Evolutionary conservation across 92 coral and sea anemone species (phyloP), one percentile per base, ranked within the genome.

Genomic region (Virgularia gustaviana): DNA sequence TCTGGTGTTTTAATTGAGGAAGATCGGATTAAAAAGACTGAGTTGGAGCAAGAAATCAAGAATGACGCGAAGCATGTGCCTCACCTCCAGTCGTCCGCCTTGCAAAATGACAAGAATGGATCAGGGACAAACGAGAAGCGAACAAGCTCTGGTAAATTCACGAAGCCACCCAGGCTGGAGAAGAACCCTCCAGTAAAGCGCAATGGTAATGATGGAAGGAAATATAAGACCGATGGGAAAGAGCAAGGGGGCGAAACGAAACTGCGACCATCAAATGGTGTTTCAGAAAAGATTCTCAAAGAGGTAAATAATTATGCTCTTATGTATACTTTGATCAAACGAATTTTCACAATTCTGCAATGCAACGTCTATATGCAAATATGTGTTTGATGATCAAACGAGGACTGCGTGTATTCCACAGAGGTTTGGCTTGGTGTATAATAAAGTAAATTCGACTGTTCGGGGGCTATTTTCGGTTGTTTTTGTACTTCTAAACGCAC

Each of bases 101-200:
- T 19, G 19, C 12, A 60, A 39, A 60, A 60, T 16, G 61, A 49
- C 20, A 68, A 49, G 75, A 49, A 12, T 49, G 13, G 60, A 11
- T n/a, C 53, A 0, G 35, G 7, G 0, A 61, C 34, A 23, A 68
- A 22, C 23, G 61, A 49, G 20, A 68, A 68, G 35, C 60, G 75
- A 13, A 59, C 47, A 30, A 27, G 59, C 45, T 24, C 42, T 34
- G 55, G 55, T 32, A 49, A 34, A 33, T 27, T 29, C 51, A 25
- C 59, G 60, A 49, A 49, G 75, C 45, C 44, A 10, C 61, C 75
- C 24, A 49, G 75, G 18, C 51, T 68, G n/a, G 75, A 68, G 34
- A 68, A 68, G 32, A 15, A 20, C 33, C 20, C 11, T 18, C 13
- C 44, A 0, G 41, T 34, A 49, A 68, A 68, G 51, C 75, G 75